Base-by-base conservation (phyloP, 2,797 vertebrate species). In the Vespertilio murinus region DNA sequence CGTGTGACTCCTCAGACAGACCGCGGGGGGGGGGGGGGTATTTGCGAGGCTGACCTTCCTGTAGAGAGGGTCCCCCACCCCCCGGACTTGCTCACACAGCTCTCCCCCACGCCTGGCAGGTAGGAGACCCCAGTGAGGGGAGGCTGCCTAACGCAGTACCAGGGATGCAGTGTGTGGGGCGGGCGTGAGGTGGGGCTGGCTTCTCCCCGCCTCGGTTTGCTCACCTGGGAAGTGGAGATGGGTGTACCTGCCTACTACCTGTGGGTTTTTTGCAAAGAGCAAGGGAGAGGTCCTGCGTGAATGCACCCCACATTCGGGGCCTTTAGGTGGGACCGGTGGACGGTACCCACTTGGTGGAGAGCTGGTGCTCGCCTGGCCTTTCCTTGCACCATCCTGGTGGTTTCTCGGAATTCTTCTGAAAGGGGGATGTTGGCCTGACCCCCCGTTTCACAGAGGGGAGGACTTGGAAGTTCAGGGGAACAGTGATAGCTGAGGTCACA, bases 41-140 rank as follows among this genome's bases (percentile, higher is more conserved):
- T 33, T 64, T 81, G 49, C 84, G 70, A 75, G 69, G 69, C 64
- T 35, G 23, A 25, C 52, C 14, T 79, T 30, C n/a, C 59, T 61
- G 18, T 71, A 71, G 45, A 69, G 45, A 38, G 30, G 25, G 30
- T 23, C 45, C 38, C 0, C 52, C 25, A 23, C 45, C 38, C 0
- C 52, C 25, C 5, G 28, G 40, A 18, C n/a, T 49, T 35, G 23
- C 2, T 74, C 28, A 16, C 38, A 23, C 54, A 30, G 42, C 35
- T 17, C 14, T 6, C 12, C n/a, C 12, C 4, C 25, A 1, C 4
- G 33, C 77, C n/a, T 18, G 14, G 25, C 17, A 7, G 0, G 1
- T 23, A 38, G 40, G 6, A 8, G 30, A 11, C 42, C 17, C 6
- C 22, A 28, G 33, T 2, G 64, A 64, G 23, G 30, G 56, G 1